Evolutionary conservation across 2,888 invertebrate genomes (phyloP).

Genomic region (Stenotaenia linearis): DNA sequence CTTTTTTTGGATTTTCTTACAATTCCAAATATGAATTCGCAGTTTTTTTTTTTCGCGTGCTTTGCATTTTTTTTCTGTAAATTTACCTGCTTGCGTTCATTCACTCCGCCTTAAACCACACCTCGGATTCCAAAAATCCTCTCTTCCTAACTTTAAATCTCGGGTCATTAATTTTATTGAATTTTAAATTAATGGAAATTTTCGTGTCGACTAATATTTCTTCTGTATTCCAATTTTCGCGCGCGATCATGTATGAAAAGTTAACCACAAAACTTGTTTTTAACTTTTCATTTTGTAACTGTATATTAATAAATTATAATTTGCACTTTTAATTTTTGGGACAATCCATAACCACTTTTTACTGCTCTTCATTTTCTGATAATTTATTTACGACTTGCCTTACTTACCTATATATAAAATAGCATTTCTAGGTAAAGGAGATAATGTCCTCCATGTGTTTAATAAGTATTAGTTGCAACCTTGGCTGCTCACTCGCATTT

Average conservation of each 20-base stretch:
- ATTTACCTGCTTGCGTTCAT: constrained; percentile 10
- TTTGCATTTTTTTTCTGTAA: no score
- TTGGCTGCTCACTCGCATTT: constrained; percentile 6
- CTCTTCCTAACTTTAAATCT: neutral
- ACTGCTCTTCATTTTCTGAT: neutral
- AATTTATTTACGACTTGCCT: neutral
- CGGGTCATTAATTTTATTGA: neutral
- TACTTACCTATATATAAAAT: neutral
- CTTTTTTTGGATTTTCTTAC: neutral
- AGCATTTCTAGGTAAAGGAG: neutral
- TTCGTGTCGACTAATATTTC: neutral
- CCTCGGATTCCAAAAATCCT: neutral
- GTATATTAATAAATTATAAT: neutral
- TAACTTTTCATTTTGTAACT: neutral
- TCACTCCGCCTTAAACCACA: neutral
- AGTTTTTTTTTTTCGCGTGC: neutral
- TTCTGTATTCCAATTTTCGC: neutral
- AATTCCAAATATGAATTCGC: neutral
- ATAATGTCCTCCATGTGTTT: neutral
- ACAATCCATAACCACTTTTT: neutral
- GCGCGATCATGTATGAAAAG: neutral
- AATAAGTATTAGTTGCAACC: neutral
- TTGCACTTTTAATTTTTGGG: neutral
- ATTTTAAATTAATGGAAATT: neutral
- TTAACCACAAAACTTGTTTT: neutral